Base-by-base conservation (phyloP, 92 coral and sea anemone species). In the Phenganax subtilis region DNA sequence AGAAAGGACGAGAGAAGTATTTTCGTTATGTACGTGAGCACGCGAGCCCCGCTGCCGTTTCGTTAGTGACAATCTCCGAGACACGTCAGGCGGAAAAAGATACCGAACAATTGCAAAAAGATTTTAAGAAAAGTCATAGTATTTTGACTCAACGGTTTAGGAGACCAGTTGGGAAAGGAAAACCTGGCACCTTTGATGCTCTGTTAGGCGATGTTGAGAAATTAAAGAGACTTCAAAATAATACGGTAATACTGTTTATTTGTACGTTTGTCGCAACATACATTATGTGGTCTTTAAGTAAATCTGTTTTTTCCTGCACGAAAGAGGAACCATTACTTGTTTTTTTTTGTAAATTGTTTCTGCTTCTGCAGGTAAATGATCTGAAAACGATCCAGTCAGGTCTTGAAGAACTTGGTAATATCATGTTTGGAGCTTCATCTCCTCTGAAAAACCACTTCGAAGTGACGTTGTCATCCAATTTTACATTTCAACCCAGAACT, bases 141-240 rank as follows among this genome's bases (percentile, higher is more conserved):
- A 58, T 77, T 77, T 53, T 77, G 56, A 77, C 52, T 1, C 71
- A 58, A 57, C 60, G 82, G 58, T 77, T 77, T 16, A 60, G 53
- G 12, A 58, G 53, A 6, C 10, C 37, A 47, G 82, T 77, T 60
- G 82, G 71, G 1, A 58, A 59, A 31, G 82, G 71, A 10, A 77
- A 77, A 17, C 27, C 28, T 6, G 44, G 71, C 54, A 27, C 82
- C 14, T 77, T 77, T 77, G 82, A 77, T 44, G 71, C 44, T 9
- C 64, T 77, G 82, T 77, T 77, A 71, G 51, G 58, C 44, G 71
- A 77, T 27, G 82, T 77, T 7, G 71, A 60, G 17, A 77, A 60
- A 59, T 51, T 77, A 14, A 77, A 60, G 53, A 10, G 8, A 27
- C 62, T 55, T 27, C 80, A 75, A 75, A 55, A 75, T 25, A 29